Base-by-base conservation (phyloP, 2,113 vertebrate species). In the Sphyrna mokarran region DNA sequence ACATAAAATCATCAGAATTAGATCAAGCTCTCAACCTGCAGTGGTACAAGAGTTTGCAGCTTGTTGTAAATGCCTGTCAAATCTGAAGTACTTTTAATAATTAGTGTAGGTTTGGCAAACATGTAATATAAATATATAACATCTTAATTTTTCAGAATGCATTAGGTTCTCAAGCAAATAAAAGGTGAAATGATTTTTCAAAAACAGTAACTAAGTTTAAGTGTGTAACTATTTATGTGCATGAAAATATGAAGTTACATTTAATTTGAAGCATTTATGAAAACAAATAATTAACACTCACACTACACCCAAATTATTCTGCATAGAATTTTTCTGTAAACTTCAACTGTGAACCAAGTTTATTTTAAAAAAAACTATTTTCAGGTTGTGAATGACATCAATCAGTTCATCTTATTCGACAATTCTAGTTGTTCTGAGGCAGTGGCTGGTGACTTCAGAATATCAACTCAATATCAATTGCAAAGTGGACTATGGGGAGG, bases 1-100 rank as follows among this genome's bases (percentile, higher is more conserved):
- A 26, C 69, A 54, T 95, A 43, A 94, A 94, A 11, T 20, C 20
- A 66, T 72, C 22, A 95, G 93, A 95, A 48, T 95, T 43, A 95
- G 93, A 70, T 72, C 68, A 95, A 4, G 1, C 61, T 66, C 61
- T 48, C 93, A 48, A 11, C 37, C 43, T 40, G 16, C 22, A 40
- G 20, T 66, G 18, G 14, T 33, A 10, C 26, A 61, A 5, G 87
- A 26, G 54, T 61, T 61, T 90, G 87, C 20, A 22, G 40, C 91
- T 48, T 72, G 69, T 54, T 95, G 40, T 40, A 72, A 94, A 68
- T 69, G 61, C 20, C 33, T 94, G 48, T 54, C 48, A 58, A 86
- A 66, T 20, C 61, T 91, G 29, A 91, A n/a, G 4, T 66, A 5
- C 14, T 16, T 33, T 90, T 29, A 90, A 29, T 61, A 26, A 33